Evolutionary conservation across 2,888 invertebrate species (phyloP), one percentile per base, ranked within the genome.

Genomic region (Pogonocherus hispidulus): DNA sequence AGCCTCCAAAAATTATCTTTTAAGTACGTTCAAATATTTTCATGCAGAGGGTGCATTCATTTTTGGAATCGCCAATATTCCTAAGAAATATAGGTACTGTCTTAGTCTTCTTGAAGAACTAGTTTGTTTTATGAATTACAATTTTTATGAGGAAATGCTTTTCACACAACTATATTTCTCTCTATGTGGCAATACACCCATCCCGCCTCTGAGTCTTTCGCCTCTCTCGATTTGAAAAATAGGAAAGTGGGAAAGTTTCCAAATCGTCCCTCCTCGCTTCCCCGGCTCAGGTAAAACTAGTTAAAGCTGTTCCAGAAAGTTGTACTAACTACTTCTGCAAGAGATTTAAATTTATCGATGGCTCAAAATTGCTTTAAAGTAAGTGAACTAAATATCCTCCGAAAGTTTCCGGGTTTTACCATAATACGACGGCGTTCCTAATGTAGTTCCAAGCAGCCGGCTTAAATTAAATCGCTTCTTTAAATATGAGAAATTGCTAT

Each of bases 311-410:
- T 52, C 16, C 18, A 19, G 32, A 52, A 35, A 52, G 52, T 52
- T 52, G 18, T 32, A 9, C 18, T 52, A 52, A 32, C 32, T 18
- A 35, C 52, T 52, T 52, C 18, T 32, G 18, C 32, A 19, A 35
- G 52, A 32, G 52, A 52, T 52, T 52, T 32, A 52, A 52, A 52
- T 52, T 52, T 32, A 11, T 27, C 52, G 52, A 52, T 52, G 52
- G 52, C 52, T 52, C 52, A 52, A 32, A 52, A 52, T 52, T 52
- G 32, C 52, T 35, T 51, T 32, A 32, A 52, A 52, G 52, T 32
- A 52, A 52, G 18, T 19, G 52, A 32, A 52, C 32, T 52, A 52
- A 52, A 52, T 27, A 32, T 18, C 18, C 52, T n/a, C 41, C 14
- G 41, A 32, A 52, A 52, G 32, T 27, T 32, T 27, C 18, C 19